Evolutionary conservation across 2,888 invertebrate species (phyloP), one percentile per base, ranked within the genome.

Genomic region (Pegoplata infirma): DNA sequence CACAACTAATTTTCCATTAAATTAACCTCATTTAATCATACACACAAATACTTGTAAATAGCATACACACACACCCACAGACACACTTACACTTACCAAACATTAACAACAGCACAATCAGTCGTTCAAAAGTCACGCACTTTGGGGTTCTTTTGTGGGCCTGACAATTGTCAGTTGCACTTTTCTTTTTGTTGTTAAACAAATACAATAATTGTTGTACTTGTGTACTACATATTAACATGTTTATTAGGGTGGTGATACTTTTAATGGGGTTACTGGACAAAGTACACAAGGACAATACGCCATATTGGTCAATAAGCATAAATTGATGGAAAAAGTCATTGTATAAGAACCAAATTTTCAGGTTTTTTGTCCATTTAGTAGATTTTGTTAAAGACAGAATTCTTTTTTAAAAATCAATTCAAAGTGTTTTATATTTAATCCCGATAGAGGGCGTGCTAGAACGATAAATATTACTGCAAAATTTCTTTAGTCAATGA

Each of bases 1-100:
- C 64, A 63, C 63, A 80, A 75, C 80, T 80, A 76, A 80, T 80
- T 80, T 80, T 80, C 73, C 78, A 74, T 69, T 78, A 74, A 78
- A 78, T 78, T 78, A 78, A 78, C 64, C 73, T 69, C 73, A 74
- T 66, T 78, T 74, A 74, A 69, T 69, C 53, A 69, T 64, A 55
- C 5, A 25, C 25, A 47, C 58, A 64, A 53, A 77, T 32, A 53
- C 19, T 17, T 12, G n/a, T n/a, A n/a, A n/a, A n/a, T n/a, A n/a
- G 10, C 25, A 71, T 2, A 56, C n/a, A 32, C 40, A 63, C 17
- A 17, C 17, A 53, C 17, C 17, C 36, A 46, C 21, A n/a, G n/a
- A 23, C 53, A 16, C 14, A 16, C 28, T 14, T 17, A 8, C 8
- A 23, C 51, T 51, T 28, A 36, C 5, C n/a, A 12, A 55, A 21